Evolutionary conservation across 2,797 vertebrate genomes (phyloP).

Genomic region (Mycteria americana): DNA sequence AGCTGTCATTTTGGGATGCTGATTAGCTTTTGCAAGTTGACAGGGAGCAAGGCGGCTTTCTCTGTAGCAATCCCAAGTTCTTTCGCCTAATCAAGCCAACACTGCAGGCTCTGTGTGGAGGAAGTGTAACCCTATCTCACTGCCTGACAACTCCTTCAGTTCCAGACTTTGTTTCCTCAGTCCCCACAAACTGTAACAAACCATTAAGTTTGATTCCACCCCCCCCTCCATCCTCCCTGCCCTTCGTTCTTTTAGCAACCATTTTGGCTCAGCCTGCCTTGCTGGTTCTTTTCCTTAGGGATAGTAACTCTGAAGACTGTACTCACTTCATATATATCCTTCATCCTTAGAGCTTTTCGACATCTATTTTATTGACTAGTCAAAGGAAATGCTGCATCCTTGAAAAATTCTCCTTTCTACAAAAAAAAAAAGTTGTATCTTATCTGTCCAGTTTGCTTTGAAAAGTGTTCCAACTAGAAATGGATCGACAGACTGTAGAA

Average conservation of each 20-base stretch:
- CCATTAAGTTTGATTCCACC: background rate
- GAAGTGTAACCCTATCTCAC: slow-evolving; percentile 32
- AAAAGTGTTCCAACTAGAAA: background rate
- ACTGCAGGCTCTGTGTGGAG: slow-evolving; percentile 12
- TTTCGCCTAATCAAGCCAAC: slow-evolving; percentile 37
- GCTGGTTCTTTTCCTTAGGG: background rate
- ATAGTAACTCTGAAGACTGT: background rate
- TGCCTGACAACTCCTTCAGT: slow-evolving; percentile 35
- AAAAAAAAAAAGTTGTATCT: background rate
- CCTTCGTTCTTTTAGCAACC: background rate
- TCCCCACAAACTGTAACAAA: slow-evolving; percentile 23
- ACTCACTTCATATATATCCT: background rate
- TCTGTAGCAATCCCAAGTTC: slow-evolving; percentile 19
- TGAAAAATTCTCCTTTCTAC: background rate
- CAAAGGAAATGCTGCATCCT: background rate
- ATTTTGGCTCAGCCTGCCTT: slow-evolving; percentile 10
- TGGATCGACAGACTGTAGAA: background rate
- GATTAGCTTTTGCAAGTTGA: slow-evolving; percentile 39
- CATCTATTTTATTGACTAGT: background rate
- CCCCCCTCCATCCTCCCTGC: rapidly evolving
- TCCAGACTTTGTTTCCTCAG: slow-evolving; percentile 42
- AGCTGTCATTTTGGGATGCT: slow-evolving; percentile 52
- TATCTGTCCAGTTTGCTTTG: background rate
- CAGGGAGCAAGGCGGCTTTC: slow-evolving; percentile 1
- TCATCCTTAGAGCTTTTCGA: background rate